Percentiles rank a stretch among this genome's conserved stretches.
Evolutionary conservation across 64 coral and sea anemone genomes (phyloP).

Genomic region (Catalaphyllia jardinei): DNA sequence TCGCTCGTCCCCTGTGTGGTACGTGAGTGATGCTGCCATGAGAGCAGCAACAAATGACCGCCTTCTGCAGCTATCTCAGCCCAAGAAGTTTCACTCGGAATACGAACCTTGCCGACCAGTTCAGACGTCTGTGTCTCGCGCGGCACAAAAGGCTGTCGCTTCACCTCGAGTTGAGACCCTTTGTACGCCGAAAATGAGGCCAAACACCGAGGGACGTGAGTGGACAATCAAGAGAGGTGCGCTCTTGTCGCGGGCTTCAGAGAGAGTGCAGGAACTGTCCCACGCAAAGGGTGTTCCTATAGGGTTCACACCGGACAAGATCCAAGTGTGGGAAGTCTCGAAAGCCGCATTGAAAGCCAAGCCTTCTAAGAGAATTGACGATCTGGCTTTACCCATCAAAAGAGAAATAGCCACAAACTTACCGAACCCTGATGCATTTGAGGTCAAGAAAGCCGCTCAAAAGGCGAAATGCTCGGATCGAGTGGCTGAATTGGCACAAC

Average conservation of each 20-base stretch:
- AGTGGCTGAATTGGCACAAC: constrained; percentile 69
- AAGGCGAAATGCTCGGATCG: constrained; percentile 69
- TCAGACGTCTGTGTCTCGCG: constrained; percentile 36
- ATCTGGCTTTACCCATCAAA: constrained; percentile 64
- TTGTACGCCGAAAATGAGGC: constrained; percentile 63
- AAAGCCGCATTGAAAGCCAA: constrained; percentile 71
- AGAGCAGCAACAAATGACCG: constrained; percentile 44
- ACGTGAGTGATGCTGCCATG: constrained; percentile 53
- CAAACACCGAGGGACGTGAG: constrained; percentile 55
- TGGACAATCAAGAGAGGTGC: constrained; percentile 79
- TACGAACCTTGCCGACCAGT: constrained; percentile 68
- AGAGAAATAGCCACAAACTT: constrained; percentile 76
- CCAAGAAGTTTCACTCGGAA: constrained; percentile 63
- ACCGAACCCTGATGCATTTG: constrained; percentile 79
- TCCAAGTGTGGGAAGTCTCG: constrained; percentile 77
- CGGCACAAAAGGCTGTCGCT: constrained; percentile 62
- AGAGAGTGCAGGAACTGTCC: constrained; percentile 63
- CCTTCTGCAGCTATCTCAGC: constrained; percentile 50
- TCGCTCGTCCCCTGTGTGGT: constrained; percentile 82
- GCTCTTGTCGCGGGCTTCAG: constrained; percentile 44
- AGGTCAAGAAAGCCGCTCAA: constrained; percentile 74
- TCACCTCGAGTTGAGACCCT: constrained; percentile 61
- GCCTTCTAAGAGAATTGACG: constrained; percentile 63
- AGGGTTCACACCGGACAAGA: constrained; percentile 82
- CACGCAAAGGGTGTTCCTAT: constrained; percentile 62